Evolutionary conservation across 2,797 vertebrate species (phyloP).

Genomic region (Sebastes taczanowskii): DNA sequence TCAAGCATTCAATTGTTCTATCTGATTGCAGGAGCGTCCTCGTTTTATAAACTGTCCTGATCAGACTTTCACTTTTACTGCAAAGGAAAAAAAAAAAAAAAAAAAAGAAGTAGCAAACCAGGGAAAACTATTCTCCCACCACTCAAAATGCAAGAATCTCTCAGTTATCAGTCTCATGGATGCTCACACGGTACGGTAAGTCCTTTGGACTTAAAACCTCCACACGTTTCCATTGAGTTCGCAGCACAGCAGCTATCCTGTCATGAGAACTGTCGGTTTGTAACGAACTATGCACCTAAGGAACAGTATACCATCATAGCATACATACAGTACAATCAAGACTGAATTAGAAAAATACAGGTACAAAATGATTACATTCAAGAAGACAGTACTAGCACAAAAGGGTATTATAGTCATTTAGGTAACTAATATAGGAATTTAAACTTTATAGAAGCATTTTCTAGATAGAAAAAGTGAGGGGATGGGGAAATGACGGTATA

Average conservation of each 20-base stretch:
- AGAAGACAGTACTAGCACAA: constrained; percentile 89
- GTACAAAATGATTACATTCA: constrained; percentile 91
- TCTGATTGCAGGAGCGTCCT: constrained; percentile 72
- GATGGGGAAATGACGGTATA: constrained; percentile 61
- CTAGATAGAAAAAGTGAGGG: constrained; percentile 81
- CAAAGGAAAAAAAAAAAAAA: constrained; percentile 41
- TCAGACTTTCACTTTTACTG: constrained; percentile 69
- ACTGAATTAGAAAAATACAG: constrained; percentile 90
- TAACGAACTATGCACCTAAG: constrained; percentile 74
- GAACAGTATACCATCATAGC: constrained; percentile 79
- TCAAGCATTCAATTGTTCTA: constrained; percentile 76
- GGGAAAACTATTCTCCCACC: constrained; percentile 57
- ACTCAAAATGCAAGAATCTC: constrained; percentile 65
- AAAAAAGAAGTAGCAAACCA: constrained; percentile 56
- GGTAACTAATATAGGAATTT: constrained; percentile 85
- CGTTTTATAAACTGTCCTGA: constrained; percentile 71
- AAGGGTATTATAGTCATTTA: constrained; percentile 83
- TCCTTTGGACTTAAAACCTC: constrained; percentile 57
- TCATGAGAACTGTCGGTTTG: constrained; percentile 69
- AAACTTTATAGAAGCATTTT: constrained; percentile 84
- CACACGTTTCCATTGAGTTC: constrained; percentile 56
- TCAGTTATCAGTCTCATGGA: constrained; percentile 54
- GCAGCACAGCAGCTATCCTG: constrained; percentile 65
- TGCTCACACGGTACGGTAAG: constrained; percentile 57
- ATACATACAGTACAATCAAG: constrained; percentile 85